Evolutionary conservation across 2,113 vertebrate genomes (phyloP).

Genomic region (Tichodroma muraria): DNA sequence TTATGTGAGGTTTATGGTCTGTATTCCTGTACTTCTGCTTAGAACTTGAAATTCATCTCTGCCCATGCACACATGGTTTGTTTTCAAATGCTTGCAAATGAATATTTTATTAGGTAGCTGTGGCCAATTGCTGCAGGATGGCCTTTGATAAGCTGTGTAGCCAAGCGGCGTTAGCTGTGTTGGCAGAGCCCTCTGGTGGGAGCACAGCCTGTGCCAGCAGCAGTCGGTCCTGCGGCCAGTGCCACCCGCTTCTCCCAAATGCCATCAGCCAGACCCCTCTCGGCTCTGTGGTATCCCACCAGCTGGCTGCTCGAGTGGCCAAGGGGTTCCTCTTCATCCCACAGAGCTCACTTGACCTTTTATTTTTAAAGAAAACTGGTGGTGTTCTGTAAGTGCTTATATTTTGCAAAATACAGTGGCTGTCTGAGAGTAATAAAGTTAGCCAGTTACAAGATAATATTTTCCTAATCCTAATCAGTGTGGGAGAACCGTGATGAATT

Average conservation of each 20-base stretch:
- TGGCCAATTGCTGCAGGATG: neutral
- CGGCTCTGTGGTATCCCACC: neutral
- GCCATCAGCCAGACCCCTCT: neutral
- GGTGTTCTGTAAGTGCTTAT: neutral
- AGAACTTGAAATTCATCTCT: neutral
- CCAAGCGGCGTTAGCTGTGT: neutral
- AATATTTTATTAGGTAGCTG: neutral
- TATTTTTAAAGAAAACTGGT: neutral
- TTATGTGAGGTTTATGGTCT: neutral
- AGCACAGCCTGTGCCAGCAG: neutral
- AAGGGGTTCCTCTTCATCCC: neutral
- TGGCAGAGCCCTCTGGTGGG: slow-evolving; percentile 51
- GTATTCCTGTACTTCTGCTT: neutral
- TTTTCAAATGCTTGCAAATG: neutral
- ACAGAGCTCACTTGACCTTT: neutral
- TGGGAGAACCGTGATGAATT: neutral
- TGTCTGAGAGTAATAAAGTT: neutral
- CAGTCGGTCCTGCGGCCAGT: fast-evolving
- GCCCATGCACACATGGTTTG: neutral
- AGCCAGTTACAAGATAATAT: neutral
- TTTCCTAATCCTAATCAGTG: neutral
- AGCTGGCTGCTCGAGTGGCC: neutral
- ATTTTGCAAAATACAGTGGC: neutral
- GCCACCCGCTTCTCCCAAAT: neutral
- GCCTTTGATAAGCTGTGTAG: neutral